Conservation (phyloP, 2,888 invertebrate species). For the Leucophenga montana region DNA sequence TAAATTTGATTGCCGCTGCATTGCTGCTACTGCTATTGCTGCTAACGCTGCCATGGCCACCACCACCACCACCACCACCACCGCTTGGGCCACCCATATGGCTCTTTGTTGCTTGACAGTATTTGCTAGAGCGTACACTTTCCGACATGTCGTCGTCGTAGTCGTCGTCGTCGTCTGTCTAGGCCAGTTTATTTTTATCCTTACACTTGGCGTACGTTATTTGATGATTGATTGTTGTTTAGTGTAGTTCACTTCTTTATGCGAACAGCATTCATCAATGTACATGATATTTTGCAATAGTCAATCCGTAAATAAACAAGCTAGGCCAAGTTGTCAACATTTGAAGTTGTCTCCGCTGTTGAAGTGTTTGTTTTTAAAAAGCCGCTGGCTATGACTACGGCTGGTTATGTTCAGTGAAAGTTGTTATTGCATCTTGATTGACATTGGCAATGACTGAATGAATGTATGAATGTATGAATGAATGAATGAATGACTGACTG, state of each 20-base stretch:
- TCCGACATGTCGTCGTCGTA: slow-evolving; percentile 70
- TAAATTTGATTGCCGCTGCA: slow-evolving; percentile 57
- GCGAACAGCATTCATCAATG: not conserved
- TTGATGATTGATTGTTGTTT: slow-evolving; percentile 9
- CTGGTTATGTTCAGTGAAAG: slow-evolving; percentile 55
- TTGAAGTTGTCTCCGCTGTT: not conserved
- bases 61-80: slow-evolving; percentile 27
- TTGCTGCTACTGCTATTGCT: slow-evolving; percentile 33
- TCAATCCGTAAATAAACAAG: no score
- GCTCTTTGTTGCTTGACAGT: slow-evolving; percentile 38
- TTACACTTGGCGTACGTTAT: not conserved
- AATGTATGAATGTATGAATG: slow-evolving; percentile 36
- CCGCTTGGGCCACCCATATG: not conserved
- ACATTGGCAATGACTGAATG: slow-evolving; percentile 25
- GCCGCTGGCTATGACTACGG: not conserved
- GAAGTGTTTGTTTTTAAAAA: not conserved
- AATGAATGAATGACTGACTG: no score
- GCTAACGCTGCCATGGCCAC: slow-evolving; percentile 25
- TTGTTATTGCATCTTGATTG: slow-evolving; percentile 57
- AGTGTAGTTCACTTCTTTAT: not conserved
- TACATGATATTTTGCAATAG: no score
- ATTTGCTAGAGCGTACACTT: slow-evolving; percentile 60
- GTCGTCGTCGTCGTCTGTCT: no score
- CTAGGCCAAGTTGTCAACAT: no score
- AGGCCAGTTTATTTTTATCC: not conserved